phyloP scores from a whole-genome alignment of 2,888 invertebrate genomes.

The Limulus polyphemus region DNA sequence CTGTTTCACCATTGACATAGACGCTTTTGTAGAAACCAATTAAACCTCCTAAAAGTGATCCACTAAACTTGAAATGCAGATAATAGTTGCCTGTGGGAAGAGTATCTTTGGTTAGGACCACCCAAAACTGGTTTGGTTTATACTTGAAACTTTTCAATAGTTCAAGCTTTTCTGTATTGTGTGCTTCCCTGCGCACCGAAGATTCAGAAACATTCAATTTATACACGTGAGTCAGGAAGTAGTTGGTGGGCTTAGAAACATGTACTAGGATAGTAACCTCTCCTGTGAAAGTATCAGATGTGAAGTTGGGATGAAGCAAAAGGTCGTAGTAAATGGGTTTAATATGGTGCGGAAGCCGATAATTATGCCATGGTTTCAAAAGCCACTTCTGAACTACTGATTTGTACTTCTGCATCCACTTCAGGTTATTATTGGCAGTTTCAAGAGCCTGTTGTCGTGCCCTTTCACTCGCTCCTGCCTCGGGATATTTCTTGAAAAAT shows the following conservation, averaged over 20 bases:
- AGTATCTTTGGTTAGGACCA: constrained; percentile 30
- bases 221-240: constrained; percentile 48
- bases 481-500: constrained; percentile 65
- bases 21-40: constrained; percentile 60
- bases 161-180: constrained; percentile 16
- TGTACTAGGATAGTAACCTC: constrained; percentile 38
- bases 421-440: constrained; percentile 61
- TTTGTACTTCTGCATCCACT: constrained; percentile 56
- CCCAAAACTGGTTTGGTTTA: constrained; percentile 39
- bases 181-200: not conserved
- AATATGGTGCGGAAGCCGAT: constrained; percentile 48
- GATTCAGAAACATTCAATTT: constrained; percentile 44
- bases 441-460: constrained; percentile 62
- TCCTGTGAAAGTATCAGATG: constrained; percentile 46
- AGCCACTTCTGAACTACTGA: constrained; percentile 37
- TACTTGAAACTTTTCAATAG: constrained; percentile 34
- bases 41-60: constrained; percentile 51
- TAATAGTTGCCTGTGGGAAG: constrained; percentile 39
- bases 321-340: constrained; percentile 55
- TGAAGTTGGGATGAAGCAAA: constrained; percentile 51
- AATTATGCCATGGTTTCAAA: constrained; percentile 29
- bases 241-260: constrained; percentile 32
- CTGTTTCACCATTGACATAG: constrained; percentile 35
- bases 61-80: constrained; percentile 49
- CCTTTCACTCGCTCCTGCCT: constrained; percentile 70